phyloP scores from a whole-genome alignment of 2,113 vertebrate species.

The Circaetus cinerascens region DNA sequence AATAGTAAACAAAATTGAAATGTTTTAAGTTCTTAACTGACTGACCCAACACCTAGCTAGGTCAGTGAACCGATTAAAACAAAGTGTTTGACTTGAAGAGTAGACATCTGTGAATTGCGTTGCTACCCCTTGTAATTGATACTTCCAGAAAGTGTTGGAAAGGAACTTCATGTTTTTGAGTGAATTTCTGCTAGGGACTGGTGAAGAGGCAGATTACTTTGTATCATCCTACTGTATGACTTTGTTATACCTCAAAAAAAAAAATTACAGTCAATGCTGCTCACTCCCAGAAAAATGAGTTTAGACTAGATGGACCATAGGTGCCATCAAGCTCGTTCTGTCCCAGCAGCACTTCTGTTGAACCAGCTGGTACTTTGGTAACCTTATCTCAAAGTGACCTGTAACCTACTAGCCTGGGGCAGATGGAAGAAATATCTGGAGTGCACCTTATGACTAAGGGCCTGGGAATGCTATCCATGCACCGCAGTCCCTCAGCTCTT shows the following conservation, averaged over 20 bases:
- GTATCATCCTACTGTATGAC: neutral
- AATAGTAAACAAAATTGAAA: neutral
- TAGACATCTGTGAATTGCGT: neutral
- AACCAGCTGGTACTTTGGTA: neutral
- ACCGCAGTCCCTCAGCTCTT: neutral
- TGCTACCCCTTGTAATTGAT: neutral
- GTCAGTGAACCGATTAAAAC: neutral
- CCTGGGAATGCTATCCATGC: conserved; percentile 14
- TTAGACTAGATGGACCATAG: neutral
- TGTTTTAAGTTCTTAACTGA: neutral
- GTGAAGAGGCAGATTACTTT: neutral
- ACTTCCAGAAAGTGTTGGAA: neutral
- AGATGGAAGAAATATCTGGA: neutral
- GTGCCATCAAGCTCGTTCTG: neutral
- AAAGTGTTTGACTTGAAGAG: neutral
- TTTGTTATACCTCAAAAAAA: neutral
- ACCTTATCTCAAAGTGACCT: neutral
- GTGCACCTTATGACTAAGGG: conserved; percentile 5
- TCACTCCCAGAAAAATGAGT: neutral
- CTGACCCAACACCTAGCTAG: neutral
- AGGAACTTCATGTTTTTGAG: neutral
- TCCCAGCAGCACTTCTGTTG: neutral
- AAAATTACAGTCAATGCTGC: neutral
- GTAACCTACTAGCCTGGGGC: neutral
- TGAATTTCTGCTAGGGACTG: neutral